Evolutionary conservation across 2,888 invertebrate genomes (phyloP).

Genomic region (Thecocarcelia acutangulata): DNA sequence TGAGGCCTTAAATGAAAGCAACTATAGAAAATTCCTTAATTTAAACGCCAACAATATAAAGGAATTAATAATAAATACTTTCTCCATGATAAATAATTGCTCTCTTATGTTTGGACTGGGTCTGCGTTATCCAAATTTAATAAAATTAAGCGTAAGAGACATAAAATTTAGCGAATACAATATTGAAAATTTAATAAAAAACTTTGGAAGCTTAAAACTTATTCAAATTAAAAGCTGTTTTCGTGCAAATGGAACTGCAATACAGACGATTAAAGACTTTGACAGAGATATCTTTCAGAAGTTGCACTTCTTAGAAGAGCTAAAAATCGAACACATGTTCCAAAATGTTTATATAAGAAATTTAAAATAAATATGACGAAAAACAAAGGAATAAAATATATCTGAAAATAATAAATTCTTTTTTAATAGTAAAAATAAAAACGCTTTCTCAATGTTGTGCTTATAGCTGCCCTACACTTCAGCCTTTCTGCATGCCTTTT

Average conservation of each 20-base stretch:
- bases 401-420: too few species aligned
- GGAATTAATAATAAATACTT: conserved; percentile 24
- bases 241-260: conserved; percentile 32
- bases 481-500: too few species aligned
- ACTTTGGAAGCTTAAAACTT: conserved; percentile 6
- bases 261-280: conserved; percentile 39
- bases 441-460: too few species aligned
- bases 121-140: conserved; percentile 7
- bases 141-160: conserved; percentile 24
- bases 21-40: conserved; percentile 28
- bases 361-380: not conserved
- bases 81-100: conserved; percentile 28
- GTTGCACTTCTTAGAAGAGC: conserved; percentile 8
- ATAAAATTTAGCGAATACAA: conserved; percentile 9
- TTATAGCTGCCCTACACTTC: too few species aligned
- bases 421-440: too few species aligned
- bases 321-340: conserved; percentile 31
- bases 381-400: too few species aligned
- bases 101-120: conserved; percentile 9
- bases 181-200: not conserved
- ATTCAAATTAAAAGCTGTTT: conserved; percentile 31
- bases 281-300: conserved; percentile 23
- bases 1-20: not conserved
- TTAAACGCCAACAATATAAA: conserved; percentile 19
- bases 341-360: conserved; percentile 35